Evolutionary conservation across 2,888 invertebrate genomes (phyloP).

Genomic region (Nomada fabriciana): DNA sequence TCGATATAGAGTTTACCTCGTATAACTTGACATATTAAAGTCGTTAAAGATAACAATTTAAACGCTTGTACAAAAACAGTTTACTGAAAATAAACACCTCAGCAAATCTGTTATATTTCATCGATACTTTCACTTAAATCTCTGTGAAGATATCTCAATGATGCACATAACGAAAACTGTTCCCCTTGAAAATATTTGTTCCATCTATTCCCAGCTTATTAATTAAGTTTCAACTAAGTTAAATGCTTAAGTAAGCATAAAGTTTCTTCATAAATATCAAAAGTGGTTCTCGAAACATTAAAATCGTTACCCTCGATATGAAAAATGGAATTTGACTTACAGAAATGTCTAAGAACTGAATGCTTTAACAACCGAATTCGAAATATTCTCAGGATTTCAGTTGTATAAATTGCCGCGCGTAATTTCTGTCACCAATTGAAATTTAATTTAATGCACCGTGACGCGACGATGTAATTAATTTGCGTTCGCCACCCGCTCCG

Average conservation of each 20-base stretch:
- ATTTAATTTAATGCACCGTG: background rate
- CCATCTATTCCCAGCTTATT: too few relatives aligned
- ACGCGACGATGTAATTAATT: constrained; percentile 13
- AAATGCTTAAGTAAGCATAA: too few relatives aligned
- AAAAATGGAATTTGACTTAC: background rate
- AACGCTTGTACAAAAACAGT: background rate
- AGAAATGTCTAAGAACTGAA: background rate
- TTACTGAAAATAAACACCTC: background rate
- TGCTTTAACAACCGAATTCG: too few relatives aligned
- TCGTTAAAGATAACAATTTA: background rate
- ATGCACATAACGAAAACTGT: too few relatives aligned
- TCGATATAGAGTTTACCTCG: background rate
- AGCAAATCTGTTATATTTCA: too few relatives aligned
- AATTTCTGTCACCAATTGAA: background rate
- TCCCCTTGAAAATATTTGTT: too few relatives aligned
- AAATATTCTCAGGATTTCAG: background rate
- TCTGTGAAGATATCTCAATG: too few relatives aligned
- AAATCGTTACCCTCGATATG: too few relatives aligned
- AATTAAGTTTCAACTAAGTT: too few relatives aligned
- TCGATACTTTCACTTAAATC: too few relatives aligned
- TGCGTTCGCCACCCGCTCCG: background rate
- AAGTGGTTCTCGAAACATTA: background rate
- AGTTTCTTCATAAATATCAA: too few relatives aligned
- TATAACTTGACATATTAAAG: background rate
- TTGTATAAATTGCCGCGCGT: background rate